phyloP scores from a whole-genome alignment of 2,888 invertebrate species.

The Cryptophagus acutangulus region DNA sequence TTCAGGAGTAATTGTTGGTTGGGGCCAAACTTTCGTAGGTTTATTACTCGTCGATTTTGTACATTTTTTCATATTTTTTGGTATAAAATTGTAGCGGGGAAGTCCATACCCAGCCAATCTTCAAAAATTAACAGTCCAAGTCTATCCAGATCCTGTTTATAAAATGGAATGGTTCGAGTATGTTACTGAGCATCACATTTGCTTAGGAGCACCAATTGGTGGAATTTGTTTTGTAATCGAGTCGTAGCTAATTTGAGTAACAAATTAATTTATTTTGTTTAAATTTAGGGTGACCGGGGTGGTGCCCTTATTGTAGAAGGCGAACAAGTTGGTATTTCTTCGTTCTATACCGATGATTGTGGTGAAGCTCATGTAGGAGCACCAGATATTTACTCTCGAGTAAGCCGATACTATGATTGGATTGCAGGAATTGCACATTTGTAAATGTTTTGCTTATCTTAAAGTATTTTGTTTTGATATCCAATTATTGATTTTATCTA shows the following conservation, averaged over 20 bases:
- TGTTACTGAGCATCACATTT: constrained; percentile 16
- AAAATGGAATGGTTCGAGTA: constrained; percentile 6
- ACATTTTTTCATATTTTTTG: not conserved
- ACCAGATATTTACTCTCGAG: constrained; percentile 19
- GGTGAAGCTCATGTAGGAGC: constrained; percentile 10
- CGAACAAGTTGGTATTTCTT: constrained; percentile 19
- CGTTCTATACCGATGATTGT: constrained; percentile 18
- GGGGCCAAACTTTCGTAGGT: constrained; percentile 20
- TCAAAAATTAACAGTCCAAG: constrained; percentile 17
- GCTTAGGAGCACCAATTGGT: constrained; percentile 14
- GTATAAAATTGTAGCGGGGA: constrained; percentile 13
- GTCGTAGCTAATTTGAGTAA: not conserved
- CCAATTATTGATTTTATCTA: too few relatives aligned
- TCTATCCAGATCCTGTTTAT: constrained; percentile 15
- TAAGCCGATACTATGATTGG: constrained; percentile 17
- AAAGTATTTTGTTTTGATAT: too few relatives aligned
- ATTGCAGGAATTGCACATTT: constrained; percentile 9
- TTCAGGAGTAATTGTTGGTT: constrained; percentile 18
- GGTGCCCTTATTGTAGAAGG: constrained; percentile 14
- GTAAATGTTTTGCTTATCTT: too few relatives aligned
- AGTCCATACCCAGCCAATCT: constrained; percentile 17
- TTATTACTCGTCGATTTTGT: not conserved
- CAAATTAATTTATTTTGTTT: not conserved
- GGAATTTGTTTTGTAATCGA: constrained; percentile 18
- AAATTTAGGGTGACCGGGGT: constrained; percentile 20